These are phyloP conservation scores for Lathronympha strigana DNA, from an alignment of 2,888 invertebrate species.

Conservation along the genomic window DNA sequence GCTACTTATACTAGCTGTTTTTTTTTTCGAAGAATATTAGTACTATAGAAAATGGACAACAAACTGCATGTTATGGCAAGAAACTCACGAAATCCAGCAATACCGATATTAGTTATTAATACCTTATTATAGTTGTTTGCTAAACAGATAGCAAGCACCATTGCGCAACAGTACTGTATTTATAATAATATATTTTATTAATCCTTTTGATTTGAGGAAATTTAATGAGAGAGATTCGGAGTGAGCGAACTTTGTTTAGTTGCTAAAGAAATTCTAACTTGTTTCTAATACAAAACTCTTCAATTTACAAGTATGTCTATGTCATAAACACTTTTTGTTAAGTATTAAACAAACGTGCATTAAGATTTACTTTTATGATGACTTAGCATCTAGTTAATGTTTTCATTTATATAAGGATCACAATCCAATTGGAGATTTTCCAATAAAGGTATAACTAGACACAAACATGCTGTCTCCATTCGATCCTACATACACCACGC, in stretches of 20 bases:
- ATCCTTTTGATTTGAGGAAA: too few relatives aligned
- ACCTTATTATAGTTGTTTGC: too few relatives aligned
- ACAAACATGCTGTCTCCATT: conserved; percentile 26
- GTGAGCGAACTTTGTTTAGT: neutral
- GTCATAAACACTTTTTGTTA: neutral
- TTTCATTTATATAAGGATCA: conserved; percentile 9
- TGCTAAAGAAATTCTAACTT: neutral
- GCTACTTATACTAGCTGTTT: too few relatives aligned
- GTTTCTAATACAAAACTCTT: neutral
- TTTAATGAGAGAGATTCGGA: too few relatives aligned
- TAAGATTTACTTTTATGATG: neutral
- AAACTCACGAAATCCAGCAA: too few relatives aligned
- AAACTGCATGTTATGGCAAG: too few relatives aligned
- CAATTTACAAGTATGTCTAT: neutral
- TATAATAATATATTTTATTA: too few relatives aligned
- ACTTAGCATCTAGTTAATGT: conserved; percentile 13
- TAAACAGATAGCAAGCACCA: too few relatives aligned
- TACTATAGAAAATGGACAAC: too few relatives aligned
- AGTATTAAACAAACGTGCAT: neutral
- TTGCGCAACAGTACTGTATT: too few relatives aligned
- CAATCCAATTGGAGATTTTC: conserved; percentile 10
- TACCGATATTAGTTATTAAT: too few relatives aligned
- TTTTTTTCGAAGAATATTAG: too few relatives aligned
- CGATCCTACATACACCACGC: conserved; percentile 5
- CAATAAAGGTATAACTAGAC: neutral